Base-by-base conservation (phyloP, 1,140 invertebrate genomes). In the Psix sp. region DNA sequence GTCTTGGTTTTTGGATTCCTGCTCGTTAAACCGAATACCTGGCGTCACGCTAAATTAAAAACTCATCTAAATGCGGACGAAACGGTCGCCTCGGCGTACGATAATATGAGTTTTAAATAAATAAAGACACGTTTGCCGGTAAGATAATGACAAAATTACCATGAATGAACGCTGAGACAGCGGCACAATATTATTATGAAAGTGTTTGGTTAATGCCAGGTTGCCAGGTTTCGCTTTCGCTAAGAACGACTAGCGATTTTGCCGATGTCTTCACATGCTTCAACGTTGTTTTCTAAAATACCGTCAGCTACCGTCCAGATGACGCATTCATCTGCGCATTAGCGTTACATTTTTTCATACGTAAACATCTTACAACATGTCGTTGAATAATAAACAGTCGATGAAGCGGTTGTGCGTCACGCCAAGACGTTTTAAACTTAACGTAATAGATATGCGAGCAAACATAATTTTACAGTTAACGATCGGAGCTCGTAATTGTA, bases 1-100 rank as follows among this genome's bases (percentile, higher is more conserved):
- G 49, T n/a, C 56, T 39, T 72, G 56, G 54, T 40, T 38, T 45
- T 65, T 14, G 67, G 66, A 77, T 66, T 68, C 48, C 26, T 51
- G 76, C 73, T 80, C 80, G 77, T 82, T 80, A 82, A 81, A 82
- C 60, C 76, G 77, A 78, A 78, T 78, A 78, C 73, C 80, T 74
- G 66, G 76, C 79, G 80, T 82, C 76, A 77, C 77, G 74, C 74
- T 65, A 79, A 80, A 82, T 82, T 82, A 80, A 82, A 82, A 82
- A 77, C 71, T 78, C 77, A 82, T 82, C 78, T 80, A 65, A 80
- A 80, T 62, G 56, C 57, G 67, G 48, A 56, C 66, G 35, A 62
- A 71, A 79, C 76, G 72, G 77, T 77, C 62, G 70, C 39, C 45
- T 60, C 65, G 36, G 4, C 49, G 31, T 26, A 56, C 39, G 70